Evolutionary conservation across 2,888 invertebrate genomes (phyloP).

Genomic region (Cremastinae sp.): DNA sequence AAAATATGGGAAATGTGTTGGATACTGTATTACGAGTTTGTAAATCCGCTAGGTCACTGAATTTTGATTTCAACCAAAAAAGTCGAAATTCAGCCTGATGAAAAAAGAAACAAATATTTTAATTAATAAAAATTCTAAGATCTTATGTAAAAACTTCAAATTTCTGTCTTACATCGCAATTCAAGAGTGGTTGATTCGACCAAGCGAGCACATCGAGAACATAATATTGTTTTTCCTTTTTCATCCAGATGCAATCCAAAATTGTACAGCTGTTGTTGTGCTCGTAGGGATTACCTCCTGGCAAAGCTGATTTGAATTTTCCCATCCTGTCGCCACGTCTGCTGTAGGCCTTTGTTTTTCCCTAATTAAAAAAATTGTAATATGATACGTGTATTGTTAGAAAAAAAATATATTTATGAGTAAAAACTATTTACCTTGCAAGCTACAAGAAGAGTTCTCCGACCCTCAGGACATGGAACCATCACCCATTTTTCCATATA

Average conservation of each 20-base stretch:
- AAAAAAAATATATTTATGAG: too few species aligned
- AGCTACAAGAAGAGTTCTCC: conserved; percentile 90
- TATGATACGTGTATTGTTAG: too few species aligned
- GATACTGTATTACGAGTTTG: conserved; percentile 69
- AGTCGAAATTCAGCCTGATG: conserved; percentile 91
- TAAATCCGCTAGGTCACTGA: conserved; percentile 84
- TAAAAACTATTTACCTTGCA: conserved; percentile 83
- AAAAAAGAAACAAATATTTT: conserved; percentile 10
- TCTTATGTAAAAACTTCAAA: not conserved
- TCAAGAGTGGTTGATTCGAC: conserved; percentile 87
- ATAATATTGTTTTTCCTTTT: conserved; percentile 84
- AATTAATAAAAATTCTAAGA: not conserved
- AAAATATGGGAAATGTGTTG: conserved; percentile 81
- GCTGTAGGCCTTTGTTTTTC: conserved; percentile 86
- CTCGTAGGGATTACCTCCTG: conserved; percentile 85
- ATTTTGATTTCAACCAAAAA: conserved; percentile 89
- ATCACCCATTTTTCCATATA: conserved; percentile 87
- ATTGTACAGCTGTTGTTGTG: conserved; percentile 83
- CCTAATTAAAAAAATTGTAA: conserved; percentile 81
- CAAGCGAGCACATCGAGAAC: conserved; percentile 92
- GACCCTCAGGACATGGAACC: conserved; percentile 91
- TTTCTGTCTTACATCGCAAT: conserved; percentile 85
- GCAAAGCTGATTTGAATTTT: conserved; percentile 83
- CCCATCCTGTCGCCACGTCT: conserved; percentile 82
- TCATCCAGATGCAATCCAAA: conserved; percentile 91